Conservation (phyloP, 2,888 invertebrate genomes). For the Amblyjoppa proteus region DNA sequence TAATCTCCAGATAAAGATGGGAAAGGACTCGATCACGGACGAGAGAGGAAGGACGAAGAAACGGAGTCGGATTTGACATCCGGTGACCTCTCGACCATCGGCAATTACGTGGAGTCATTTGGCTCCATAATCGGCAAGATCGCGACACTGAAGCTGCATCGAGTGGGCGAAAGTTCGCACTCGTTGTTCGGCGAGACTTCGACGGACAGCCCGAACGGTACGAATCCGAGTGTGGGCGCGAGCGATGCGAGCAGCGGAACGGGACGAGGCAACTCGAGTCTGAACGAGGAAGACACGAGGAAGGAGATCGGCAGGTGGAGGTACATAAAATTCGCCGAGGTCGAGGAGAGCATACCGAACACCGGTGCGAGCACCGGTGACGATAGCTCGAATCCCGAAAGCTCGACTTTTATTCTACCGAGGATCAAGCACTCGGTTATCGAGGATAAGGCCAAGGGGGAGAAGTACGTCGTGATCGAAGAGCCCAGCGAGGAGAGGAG, state of each 20-base stretch:
- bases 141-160: slow-evolving; percentile 55
- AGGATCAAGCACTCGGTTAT: slow-evolving; percentile 64
- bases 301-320: slow-evolving; percentile 54
- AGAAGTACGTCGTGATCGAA: slow-evolving; percentile 60
- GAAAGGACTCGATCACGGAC: slow-evolving; percentile 7
- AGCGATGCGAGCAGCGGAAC: not conserved
- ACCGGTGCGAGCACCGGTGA: not conserved
- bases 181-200: slow-evolving; percentile 27
- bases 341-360: slow-evolving; percentile 16
- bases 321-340: slow-evolving; percentile 61
- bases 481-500: slow-evolving; percentile 35
- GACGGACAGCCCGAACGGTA: not conserved
- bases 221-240: slow-evolving; percentile 3
- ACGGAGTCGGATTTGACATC: slow-evolving; percentile 51
- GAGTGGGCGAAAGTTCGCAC: slow-evolving; percentile 45
- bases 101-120: slow-evolving; percentile 67
- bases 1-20: slow-evolving; percentile 54
- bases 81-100: slow-evolving; percentile 61
- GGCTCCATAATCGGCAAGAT: slow-evolving; percentile 67
- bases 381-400: not conserved
- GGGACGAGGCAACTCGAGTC: not conserved
- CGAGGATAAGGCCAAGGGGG: slow-evolving; percentile 58
- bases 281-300: not conserved
- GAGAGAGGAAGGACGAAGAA: slow-evolving; percentile 8
- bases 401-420: slow-evolving; percentile 32